Conservation (phyloP, 1,140 invertebrate species). For the Trypoxylus dichotomus region DNA sequence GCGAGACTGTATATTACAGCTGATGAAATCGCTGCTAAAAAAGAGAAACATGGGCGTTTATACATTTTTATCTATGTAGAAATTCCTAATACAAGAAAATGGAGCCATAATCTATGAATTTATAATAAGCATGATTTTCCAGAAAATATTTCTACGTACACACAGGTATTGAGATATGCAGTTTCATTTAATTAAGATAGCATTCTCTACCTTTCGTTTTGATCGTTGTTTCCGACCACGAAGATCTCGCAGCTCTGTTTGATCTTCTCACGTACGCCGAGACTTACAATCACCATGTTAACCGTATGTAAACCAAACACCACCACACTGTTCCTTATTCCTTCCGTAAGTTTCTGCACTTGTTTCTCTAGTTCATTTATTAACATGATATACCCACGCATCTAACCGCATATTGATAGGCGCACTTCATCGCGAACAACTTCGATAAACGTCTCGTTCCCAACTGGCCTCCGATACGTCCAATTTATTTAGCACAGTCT, state of each 20-base stretch:
- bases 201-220: background rate
- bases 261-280: constrained; percentile 31
- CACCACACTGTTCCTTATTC: constrained; percentile 28
- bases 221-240: constrained; percentile 26
- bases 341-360: constrained; percentile 23
- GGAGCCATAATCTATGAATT: no score
- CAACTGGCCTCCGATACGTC: background rate
- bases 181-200: no score
- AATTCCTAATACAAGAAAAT: no score
- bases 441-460: background rate
- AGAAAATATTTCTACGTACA: no score
- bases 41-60: no score
- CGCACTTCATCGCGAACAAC: background rate
- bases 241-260: constrained; percentile 32
- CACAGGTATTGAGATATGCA: no score
- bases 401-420: no score
- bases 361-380: constrained; percentile 21
- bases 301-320: constrained; percentile 38
- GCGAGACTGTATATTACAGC: no score
- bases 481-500: background rate
- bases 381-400: constrained; percentile 13
- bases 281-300: constrained; percentile 40
- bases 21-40: no score
- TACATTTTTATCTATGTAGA: no score
- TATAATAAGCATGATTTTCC: no score